These are phyloP conservation scores for Subanguina moxae DNA, from an alignment of 1,140 invertebrate genomes.

Conservation along the genomic window DNA sequence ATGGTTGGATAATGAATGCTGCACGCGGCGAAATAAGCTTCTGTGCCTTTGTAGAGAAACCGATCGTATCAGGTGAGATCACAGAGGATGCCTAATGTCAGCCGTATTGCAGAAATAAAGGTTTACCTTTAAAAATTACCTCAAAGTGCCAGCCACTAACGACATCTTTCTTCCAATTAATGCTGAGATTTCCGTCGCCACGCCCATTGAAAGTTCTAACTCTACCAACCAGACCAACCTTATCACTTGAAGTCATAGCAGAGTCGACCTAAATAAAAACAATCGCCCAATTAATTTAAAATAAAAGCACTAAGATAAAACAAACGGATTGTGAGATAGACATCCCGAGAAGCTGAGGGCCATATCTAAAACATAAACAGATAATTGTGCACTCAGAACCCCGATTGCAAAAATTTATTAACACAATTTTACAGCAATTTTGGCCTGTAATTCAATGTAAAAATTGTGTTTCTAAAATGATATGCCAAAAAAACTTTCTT, in stretches of 20 bases:
- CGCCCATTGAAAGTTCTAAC: conserved; percentile 47
- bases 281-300: no score
- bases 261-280: conserved; percentile 34
- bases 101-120: neutral
- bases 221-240: conserved; percentile 41
- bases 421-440: no score
- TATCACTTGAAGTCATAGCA: conserved; percentile 43
- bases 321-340: conserved; percentile 39
- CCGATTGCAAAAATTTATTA: no score
- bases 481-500: no score
- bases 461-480: no score
- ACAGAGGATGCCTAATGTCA: conserved; percentile 26
- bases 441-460: no score
- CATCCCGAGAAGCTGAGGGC: conserved; percentile 43
- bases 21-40: conserved; percentile 1
- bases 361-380: conserved; percentile 20
- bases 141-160: conserved; percentile 33
- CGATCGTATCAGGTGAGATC: conserved; percentile 27
- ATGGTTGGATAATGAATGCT: conserved; percentile 46
- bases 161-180: conserved; percentile 41
- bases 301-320: no score
- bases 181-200: conserved; percentile 42
- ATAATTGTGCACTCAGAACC: no score
- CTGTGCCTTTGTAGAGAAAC: conserved; percentile 15
- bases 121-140: conserved; percentile 14